Evolutionary conservation across 1,140 invertebrate genomes (phyloP).

Genomic region (Penaeus indicus): DNA sequence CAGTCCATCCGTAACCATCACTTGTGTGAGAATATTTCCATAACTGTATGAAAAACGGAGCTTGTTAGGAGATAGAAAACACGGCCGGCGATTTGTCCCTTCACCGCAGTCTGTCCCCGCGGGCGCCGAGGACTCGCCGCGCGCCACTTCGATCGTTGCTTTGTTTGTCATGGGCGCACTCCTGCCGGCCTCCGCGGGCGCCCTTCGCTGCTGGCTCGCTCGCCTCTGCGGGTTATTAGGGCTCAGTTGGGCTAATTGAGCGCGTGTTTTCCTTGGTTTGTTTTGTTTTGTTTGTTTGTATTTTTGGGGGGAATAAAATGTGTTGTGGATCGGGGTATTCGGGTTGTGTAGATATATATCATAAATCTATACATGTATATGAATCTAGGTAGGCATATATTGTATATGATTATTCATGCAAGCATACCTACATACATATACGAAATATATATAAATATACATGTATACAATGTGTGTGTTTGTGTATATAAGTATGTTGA

Average conservation of each 20-base stretch:
- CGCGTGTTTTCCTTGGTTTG: no score
- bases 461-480: neutral
- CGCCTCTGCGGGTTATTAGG: no score
- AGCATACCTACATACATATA: no score
- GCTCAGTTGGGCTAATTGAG: no score
- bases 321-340: no score
- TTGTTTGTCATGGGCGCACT: neutral
- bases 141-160: neutral
- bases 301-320: neutral
- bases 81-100: slow-evolving; percentile 27
- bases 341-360: no score
- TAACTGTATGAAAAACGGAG: slow-evolving; percentile 41
- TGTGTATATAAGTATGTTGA: neutral
- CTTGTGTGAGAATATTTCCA: slow-evolving; percentile 34
- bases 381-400: neutral
- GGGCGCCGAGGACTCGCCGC: neutral
- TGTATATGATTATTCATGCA: neutral
- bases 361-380: neutral
- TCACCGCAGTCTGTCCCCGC: slow-evolving; percentile 21
- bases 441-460: no score
- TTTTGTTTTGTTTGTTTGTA: no score
- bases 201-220: no score
- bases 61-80: slow-evolving; percentile 40
- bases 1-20: neutral
- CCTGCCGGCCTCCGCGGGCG: no score